Evolutionary conservation across 2,888 invertebrate species (phyloP).

Genomic region (Creontiades dilutus): DNA sequence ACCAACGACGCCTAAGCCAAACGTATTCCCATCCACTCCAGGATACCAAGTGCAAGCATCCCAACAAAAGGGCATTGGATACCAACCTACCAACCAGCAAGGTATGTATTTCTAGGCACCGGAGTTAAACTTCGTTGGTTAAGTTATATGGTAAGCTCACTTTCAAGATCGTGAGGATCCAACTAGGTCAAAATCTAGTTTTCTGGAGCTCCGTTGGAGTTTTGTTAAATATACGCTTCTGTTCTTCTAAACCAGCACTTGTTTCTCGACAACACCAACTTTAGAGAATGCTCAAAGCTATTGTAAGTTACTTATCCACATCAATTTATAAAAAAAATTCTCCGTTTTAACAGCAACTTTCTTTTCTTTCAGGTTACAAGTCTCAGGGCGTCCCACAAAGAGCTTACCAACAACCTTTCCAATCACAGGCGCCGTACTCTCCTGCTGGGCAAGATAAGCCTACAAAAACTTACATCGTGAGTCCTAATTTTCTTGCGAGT

Average conservation of each 20-base stretch:
- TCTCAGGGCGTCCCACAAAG: conserved; percentile 34
- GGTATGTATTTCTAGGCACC: neutral
- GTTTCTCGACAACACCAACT: too few species aligned
- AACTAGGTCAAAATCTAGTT: too few species aligned
- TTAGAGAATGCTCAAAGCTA: too few species aligned
- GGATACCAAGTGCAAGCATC: conserved; percentile 47
- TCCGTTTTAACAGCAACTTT: too few species aligned
- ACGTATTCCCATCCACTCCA: conserved; percentile 27
- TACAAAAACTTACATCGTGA: conserved; percentile 49
- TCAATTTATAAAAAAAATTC: too few species aligned
- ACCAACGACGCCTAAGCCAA: conserved; percentile 18
- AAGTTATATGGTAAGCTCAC: too few species aligned
- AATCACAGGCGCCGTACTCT: conserved; percentile 41
- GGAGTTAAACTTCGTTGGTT: neutral
- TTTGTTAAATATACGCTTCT: too few species aligned
- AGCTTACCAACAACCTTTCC: conserved; percentile 58
- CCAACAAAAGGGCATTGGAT: conserved; percentile 24
- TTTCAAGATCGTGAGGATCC: too few species aligned
- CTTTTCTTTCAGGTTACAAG: conserved; percentile 41
- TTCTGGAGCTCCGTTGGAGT: too few species aligned
- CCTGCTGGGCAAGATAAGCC: conserved; percentile 25
- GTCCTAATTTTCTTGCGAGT: neutral
- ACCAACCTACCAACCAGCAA: conserved; percentile 15
- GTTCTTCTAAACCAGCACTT: too few species aligned
- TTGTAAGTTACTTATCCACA: too few species aligned